These are phyloP conservation scores for Neodiprion pinetum DNA, from an alignment of 1,140 invertebrate genomes.

Conservation along the genomic window DNA sequence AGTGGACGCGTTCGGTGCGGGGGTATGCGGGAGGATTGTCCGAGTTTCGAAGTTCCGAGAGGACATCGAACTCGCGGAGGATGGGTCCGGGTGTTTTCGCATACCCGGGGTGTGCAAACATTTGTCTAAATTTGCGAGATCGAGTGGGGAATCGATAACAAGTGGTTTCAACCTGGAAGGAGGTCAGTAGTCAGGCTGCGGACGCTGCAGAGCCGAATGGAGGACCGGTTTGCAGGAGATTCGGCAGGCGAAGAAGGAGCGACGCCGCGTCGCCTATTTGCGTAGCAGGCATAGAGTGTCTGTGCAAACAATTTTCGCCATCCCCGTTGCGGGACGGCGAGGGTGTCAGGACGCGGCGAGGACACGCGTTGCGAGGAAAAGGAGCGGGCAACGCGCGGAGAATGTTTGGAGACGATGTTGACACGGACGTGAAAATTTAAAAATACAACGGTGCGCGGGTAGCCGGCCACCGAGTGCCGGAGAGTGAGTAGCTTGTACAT, in stretches of 20 bases:
- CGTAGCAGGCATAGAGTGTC: background rate
- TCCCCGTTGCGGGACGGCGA: background rate
- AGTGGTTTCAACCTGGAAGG: too few relatives aligned
- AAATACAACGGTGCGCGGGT: background rate
- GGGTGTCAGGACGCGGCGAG: background rate
- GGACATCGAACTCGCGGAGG: background rate
- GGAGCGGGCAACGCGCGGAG: background rate
- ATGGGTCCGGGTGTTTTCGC: background rate
- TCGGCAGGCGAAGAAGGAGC: background rate
- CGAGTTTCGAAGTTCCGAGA: background rate
- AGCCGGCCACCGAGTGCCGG: background rate
- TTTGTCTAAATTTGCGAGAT: background rate
- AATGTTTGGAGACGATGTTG: constrained; percentile 8
- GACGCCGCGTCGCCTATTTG: background rate
- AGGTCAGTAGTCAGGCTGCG: too few relatives aligned
- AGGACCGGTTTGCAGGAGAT: background rate
- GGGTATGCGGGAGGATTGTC: background rate
- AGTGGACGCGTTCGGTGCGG: background rate
- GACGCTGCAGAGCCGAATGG: background rate
- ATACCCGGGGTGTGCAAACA: background rate
- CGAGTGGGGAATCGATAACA: too few relatives aligned
- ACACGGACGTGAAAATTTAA: constrained; percentile 12
- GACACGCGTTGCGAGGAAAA: background rate
- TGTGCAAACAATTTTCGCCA: constrained; percentile 5
- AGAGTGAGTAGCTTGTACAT: background rate